Base-by-base conservation (phyloP, 1,140 invertebrate genomes). In the Idris sp. region DNA sequence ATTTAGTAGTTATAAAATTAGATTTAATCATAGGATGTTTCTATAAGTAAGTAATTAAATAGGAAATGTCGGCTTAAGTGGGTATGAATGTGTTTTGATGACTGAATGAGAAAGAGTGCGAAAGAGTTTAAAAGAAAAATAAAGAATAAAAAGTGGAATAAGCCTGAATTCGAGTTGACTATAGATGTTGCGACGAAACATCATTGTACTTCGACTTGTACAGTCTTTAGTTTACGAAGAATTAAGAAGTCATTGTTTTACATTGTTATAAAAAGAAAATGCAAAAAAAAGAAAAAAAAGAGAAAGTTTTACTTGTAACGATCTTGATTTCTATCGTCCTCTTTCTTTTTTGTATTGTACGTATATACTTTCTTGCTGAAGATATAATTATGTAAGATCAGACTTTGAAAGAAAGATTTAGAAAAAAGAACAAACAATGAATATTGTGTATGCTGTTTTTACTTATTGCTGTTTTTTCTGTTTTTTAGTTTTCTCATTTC, bases 181-280 rank as follows among this genome's bases (percentile, higher is more conserved):
- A n/a, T n/a, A 58, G 76, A 79, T 77, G 76, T 78, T 78, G 53
- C 64, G 64, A 73, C 76, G 74, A 80, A 64, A 77, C 79, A 77
- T 83, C 77, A 78, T 79, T 77, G 78, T 83, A 83, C 78, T 83
- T 81, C 79, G 80, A 83, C 79, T 83, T 85, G 82, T 85, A 83
- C 83, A 83, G 83, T 83, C 79, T 76, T 80, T 85, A 83, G 80
- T 82, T 83, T 77, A 78, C 64, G 77, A 81, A 81, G 80, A 79
- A 82, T 84, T 83, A n/a, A n/a, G n/a, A 84, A 83, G 82, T 83
- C 82, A 84, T 84, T 84, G 83, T 85, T 85, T 85, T 83, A 83
- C 76, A 82, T 84, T 85, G 83, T 85, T 84, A 83, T 74, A 75
- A 78, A 73, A 78, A 74, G 71, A 74, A 76, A 61, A 76, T 61